phyloP scores from a whole-genome alignment of 2,113 vertebrate species.

The Aegypius monachus region DNA sequence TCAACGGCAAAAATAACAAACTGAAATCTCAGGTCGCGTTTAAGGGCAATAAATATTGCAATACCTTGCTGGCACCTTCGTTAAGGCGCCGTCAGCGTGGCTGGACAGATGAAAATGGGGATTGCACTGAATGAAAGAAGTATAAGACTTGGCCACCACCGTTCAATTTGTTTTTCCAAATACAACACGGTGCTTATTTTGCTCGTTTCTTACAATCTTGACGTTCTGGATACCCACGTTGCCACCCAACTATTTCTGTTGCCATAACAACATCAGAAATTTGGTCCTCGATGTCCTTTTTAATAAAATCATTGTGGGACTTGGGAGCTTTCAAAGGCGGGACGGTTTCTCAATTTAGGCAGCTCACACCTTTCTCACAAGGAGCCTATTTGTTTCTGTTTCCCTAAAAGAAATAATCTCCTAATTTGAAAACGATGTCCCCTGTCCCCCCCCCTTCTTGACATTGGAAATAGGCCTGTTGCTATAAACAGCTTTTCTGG shows the following conservation, averaged over 20 bases:
- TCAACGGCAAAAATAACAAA: not conserved
- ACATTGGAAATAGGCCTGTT: slow-evolving; percentile 33
- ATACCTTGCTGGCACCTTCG: not conserved
- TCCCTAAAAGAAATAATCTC: not conserved
- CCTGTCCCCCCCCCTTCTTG: not conserved
- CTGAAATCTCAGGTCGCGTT: not conserved
- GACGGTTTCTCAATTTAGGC: slow-evolving; percentile 42
- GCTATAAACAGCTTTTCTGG: slow-evolving; percentile 45
- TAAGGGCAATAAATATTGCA: not conserved
- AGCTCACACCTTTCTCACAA: slow-evolving; percentile 43
- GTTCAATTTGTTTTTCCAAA: slow-evolving; percentile 39
- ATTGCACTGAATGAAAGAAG: not conserved
- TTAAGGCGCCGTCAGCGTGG: not conserved
- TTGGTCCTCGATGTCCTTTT: slow-evolving; percentile 67
- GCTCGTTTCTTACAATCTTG: slow-evolving; percentile 53
- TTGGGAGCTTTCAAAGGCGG: not conserved
- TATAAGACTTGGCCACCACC: slow-evolving; percentile 49
- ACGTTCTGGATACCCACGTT: slow-evolving; percentile 64
- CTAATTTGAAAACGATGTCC: slow-evolving; percentile 42
- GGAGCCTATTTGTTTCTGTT: slow-evolving; percentile 32
- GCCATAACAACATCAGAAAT: slow-evolving; percentile 78
- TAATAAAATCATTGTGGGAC: slow-evolving; percentile 66
- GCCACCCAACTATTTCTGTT: slow-evolving; percentile 73
- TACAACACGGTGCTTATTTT: slow-evolving; percentile 49
- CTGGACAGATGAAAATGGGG: slow-evolving; percentile 45